Base-by-base conservation (phyloP, 1,140 invertebrate genomes). In the Trichogramma pretiosum region DNA sequence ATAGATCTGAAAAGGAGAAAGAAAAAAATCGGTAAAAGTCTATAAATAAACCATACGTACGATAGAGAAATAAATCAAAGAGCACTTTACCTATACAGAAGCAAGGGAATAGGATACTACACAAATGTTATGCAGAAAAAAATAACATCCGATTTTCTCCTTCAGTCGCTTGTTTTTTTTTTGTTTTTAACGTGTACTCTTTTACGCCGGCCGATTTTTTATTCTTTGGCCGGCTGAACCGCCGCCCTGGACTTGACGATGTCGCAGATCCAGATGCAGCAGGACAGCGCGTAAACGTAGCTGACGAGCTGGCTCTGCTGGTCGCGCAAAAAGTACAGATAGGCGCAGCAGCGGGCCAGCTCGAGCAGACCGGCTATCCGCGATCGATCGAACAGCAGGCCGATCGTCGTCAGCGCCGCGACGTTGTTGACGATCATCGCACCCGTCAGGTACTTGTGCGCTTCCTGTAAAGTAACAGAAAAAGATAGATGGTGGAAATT, bases 301-400 rank as follows among this genome's bases (percentile, higher is more conserved):
- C 3, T 22, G 3, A 46, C 8, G 0, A 41, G 18, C 2, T 18
- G 19, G 16, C 13, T 16, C 9, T 30, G 23, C 11, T 30, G 1
- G 17, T 30, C 16, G 3, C 33, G 23, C 1, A 50, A 37, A 2
- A 59, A 33, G 22, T 53, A 50, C 9, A 62, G 24, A 7, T 57
- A 56, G 1, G 57, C 34, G 19, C 48, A 49, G 21, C 80, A 83
- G 1, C 81, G 68, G 1, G 72, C 24, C 0, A 79, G 62, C 61
- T 83, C 81, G 9, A 78, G 54, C 2, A 76, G 38, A 1, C 69
- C 62, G 2, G 74, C 74, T 37, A 75, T 67, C 11, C 71, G 64
- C 13, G 69, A 69, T 39, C 75, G 73, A 21, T 85, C 83, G 52
- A 85, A 81, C 10, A 85, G 54, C 70, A 85, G 73, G 16, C 85